Evolutionary conservation across 2,797 vertebrate genomes (phyloP), one percentile per base, ranked within the genome.

Genomic region (Rhynchotus rufescens): DNA sequence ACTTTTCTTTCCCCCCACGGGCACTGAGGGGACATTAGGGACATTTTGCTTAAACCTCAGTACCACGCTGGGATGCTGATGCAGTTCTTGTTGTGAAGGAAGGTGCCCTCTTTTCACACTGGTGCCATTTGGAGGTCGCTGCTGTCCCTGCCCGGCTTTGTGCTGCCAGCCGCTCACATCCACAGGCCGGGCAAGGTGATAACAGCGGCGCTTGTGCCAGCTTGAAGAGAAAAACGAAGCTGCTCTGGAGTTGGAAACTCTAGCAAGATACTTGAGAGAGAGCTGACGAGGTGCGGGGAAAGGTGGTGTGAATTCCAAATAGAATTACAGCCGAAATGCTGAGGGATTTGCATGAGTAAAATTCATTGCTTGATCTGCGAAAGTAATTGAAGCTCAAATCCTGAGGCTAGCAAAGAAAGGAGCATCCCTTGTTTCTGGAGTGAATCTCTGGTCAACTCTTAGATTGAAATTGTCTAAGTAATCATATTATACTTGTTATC

Each of bases 281-380:
- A 32, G 25, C 59, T 90, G 83, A 68, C 10, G 67, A 81, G 28
- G 30, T 76, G 80, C 84, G 47, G 75, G 72, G 36, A 80, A 85
- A 67, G 73, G 64, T 80, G 23, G 40, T 71, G 59, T 78, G 65
- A 80, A 91, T 90, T 90, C 78, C 89, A 80, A 89, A 73, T 71
- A 74, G 77, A 94, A 81, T 86, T 92, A 84, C 40, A 71, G 76
- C 60, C 47, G 75, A 94, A 77, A 68, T 85, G 77, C 54, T n/a
- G 77, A 61, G 73, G 79, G 86, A 89, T 94, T 96, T 94, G 73
- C 71, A 13, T 92, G 76, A 87, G 57, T 88, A 85, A 94, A 86
- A 91, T 88, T 51, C 22, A 7, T 78, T 93, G 86, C 64, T 51
- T 89, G 73, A 28, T 84, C 54, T 90, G 30, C 52, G 71, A 44